Evolutionary conservation across 2,888 invertebrate species (phyloP).

Genomic region (Troglohyphantes excavatus): DNA sequence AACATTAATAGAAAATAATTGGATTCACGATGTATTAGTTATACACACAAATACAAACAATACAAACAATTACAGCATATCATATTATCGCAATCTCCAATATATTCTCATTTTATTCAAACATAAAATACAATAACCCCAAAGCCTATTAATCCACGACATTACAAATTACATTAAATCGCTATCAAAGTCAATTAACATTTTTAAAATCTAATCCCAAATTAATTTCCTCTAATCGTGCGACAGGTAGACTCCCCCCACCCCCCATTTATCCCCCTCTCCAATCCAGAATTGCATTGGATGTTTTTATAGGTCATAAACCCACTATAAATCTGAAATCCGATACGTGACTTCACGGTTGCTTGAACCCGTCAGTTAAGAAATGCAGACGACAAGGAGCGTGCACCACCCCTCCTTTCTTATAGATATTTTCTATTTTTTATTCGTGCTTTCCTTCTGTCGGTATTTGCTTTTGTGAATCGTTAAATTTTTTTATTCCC

Average conservation of each 20-base stretch:
- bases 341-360: constrained; percentile 51
- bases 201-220: no score
- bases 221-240: neutral
- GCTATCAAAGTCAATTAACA: no score
- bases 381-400: constrained; percentile 16
- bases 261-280: constrained; percentile 14
- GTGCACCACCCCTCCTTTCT: constrained; percentile 1
- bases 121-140: no score
- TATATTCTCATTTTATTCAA: no score
- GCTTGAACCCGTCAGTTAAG: constrained; percentile 51
- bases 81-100: no score
- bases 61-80: no score
- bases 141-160: no score
- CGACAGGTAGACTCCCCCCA: constrained; percentile 24
- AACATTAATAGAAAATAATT: no score
- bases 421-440: neutral
- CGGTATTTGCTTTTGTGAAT: constrained; percentile 24
- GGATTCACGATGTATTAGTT: no score
- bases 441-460: neutral
- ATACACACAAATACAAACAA: no score
- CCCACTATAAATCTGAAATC: constrained; percentile 45
- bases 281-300: constrained; percentile 25
- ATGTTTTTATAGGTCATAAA: constrained; percentile 57
- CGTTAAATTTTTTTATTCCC: constrained; percentile 36
- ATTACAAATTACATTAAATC: no score